Conservation (phyloP, 2,113 vertebrate genomes). For the Mesoclemmys tuberculata region DNA sequence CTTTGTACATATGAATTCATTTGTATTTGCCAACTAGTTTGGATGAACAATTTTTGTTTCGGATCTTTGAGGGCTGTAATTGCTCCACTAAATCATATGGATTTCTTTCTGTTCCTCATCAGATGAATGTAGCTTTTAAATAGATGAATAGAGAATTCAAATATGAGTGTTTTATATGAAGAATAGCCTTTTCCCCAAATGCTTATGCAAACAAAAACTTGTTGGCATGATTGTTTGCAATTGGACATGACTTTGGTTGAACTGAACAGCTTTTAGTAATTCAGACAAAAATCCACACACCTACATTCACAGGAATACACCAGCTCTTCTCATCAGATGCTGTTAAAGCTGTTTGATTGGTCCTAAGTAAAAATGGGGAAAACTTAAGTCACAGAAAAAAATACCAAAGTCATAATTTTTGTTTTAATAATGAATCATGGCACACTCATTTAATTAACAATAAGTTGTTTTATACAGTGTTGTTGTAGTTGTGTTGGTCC, state of each 20-base stretch:
- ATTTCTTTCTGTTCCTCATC: neutral
- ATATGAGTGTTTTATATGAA: neutral
- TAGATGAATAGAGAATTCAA: neutral
- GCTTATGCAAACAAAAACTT: neutral
- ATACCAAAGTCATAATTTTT: neutral
- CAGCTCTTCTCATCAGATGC: neutral
- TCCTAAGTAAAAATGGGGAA: neutral
- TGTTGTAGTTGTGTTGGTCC: too few species aligned
- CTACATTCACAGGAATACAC: neutral
- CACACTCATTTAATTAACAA: neutral
- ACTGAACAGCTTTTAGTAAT: neutral
- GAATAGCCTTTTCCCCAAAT: neutral
- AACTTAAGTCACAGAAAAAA: neutral
- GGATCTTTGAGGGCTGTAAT: neutral
- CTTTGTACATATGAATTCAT: neutral
- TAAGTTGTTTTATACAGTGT: too few species aligned
- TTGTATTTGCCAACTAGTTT: neutral
- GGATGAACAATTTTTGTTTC: neutral
- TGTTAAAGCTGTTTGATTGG: neutral
- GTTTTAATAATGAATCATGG: neutral
- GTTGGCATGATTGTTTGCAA: neutral
- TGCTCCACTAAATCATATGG: neutral
- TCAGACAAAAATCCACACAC: neutral
- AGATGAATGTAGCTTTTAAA: neutral
- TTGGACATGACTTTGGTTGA: neutral